Percentiles rank a stretch among this genome's conserved stretches.
These are phyloP conservation scores for Momotus momota DNA, from an alignment of 2,797 vertebrate genomes.

Conservation along the genomic window DNA sequence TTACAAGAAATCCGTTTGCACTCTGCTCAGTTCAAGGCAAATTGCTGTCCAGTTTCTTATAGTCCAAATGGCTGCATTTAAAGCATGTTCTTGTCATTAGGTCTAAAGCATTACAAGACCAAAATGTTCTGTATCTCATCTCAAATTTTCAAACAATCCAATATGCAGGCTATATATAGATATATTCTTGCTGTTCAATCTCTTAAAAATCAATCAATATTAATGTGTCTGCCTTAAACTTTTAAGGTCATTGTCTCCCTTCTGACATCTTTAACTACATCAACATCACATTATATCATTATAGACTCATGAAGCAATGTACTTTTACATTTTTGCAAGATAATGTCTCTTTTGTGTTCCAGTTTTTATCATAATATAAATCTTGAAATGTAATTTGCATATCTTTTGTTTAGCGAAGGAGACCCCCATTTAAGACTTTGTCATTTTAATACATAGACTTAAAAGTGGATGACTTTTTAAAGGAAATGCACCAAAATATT, in stretches of 20 bases:
- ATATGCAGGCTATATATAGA: constrained; percentile 69
- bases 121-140: constrained; percentile 65
- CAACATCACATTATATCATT: constrained; percentile 83
- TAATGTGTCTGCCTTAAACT: constrained; percentile 81
- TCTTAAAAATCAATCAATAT: constrained; percentile 77
- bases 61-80: constrained; percentile 63
- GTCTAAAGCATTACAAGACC: constrained; percentile 54
- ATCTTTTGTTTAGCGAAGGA: constrained; percentile 83
- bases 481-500: constrained; percentile 80
- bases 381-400: constrained; percentile 83
- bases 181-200: constrained; percentile 73
- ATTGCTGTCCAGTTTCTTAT: constrained; percentile 44
- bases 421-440: constrained; percentile 77
- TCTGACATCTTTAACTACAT: constrained; percentile 82
- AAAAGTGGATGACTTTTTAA: constrained; percentile 70
- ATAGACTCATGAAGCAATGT: constrained; percentile 78
- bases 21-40: constrained; percentile 63
- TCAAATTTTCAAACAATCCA: constrained; percentile 76
- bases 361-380: constrained; percentile 85
- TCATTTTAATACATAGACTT: constrained; percentile 80
- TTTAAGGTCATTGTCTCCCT: constrained; percentile 84
- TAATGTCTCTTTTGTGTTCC: constrained; percentile 83
- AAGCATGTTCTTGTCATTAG: constrained; percentile 56
- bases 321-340: constrained; percentile 80
- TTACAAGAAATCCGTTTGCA: constrained; percentile 51